Evolutionary conservation across 1,140 invertebrate genomes (phyloP).

Genomic region (Drosophila santomea): DNA sequence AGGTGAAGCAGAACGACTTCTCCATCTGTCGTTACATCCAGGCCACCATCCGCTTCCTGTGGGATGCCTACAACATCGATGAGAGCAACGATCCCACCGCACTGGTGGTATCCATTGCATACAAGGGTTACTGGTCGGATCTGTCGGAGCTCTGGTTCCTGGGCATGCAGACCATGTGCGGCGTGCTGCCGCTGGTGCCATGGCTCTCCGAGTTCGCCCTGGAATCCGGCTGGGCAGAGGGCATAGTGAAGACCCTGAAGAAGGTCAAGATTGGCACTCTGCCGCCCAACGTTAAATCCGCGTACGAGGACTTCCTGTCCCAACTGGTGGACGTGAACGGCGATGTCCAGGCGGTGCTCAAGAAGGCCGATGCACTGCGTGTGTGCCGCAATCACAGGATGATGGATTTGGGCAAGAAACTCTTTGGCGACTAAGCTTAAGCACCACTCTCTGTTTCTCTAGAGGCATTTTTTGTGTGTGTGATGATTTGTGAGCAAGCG

Average conservation of each 20-base stretch:
- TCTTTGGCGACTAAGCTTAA: constrained; percentile 90
- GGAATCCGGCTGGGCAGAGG: constrained; percentile 96
- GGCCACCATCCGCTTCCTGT: constrained; percentile 94
- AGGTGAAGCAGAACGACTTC: constrained; percentile 93
- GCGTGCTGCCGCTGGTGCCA: constrained; percentile 91
- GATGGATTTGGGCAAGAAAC: constrained; percentile 94
- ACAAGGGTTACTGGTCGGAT: constrained; percentile 95
- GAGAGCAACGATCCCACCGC: constrained; percentile 92
- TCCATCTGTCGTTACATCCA: constrained; percentile 95
- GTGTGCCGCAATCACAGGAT: constrained; percentile 94
- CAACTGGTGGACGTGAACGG: constrained; percentile 93
- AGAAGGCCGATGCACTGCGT: constrained; percentile 92
- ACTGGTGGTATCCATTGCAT: constrained; percentile 92
- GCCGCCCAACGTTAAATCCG: constrained; percentile 93
- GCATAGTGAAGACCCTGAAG: constrained; percentile 91
- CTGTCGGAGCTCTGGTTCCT: constrained; percentile 96
- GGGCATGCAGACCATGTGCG: constrained; percentile 95
- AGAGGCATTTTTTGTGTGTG: constrained; percentile 51
- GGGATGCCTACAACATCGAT: constrained; percentile 96
- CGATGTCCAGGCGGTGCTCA: constrained; percentile 90
- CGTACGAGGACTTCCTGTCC: constrained; percentile 95
- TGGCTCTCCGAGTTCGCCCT: constrained; percentile 96
- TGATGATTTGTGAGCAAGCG: constrained; percentile 30
- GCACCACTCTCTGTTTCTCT: background rate
- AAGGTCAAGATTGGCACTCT: constrained; percentile 93